These are phyloP conservation scores for Tetraodon nigroviridis DNA, from an alignment of 2,113 vertebrate species.

Conservation along the genomic window DNA sequence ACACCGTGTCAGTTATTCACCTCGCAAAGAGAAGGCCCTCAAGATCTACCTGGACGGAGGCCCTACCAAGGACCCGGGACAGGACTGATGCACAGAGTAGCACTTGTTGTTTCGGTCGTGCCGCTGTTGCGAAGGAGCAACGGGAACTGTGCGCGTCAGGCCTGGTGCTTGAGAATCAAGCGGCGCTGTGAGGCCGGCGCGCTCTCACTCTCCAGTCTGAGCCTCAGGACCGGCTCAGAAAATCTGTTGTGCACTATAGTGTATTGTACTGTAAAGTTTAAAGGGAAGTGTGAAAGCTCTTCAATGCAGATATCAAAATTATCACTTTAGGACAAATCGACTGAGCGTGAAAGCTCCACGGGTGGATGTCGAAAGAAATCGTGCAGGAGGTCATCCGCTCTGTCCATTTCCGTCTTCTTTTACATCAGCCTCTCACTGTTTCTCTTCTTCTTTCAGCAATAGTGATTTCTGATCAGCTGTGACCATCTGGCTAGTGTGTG, in stretches of 20 bases:
- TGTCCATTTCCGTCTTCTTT: constrained; percentile 67
- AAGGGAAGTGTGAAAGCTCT: constrained; percentile 91
- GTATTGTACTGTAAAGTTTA: constrained; percentile 96
- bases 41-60: constrained; percentile 98
- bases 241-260: constrained; percentile 94
- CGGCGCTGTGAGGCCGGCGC: constrained; percentile 76
- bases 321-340: constrained; percentile 72
- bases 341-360: constrained; percentile 67
- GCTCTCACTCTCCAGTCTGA: constrained; percentile 73
- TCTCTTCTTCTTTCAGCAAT: constrained; percentile 55
- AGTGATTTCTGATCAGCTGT: constrained; percentile 77
- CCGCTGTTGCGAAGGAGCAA: constrained; percentile 78
- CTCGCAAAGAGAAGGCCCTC: constrained; percentile 98
- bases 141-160: constrained; percentile 64
- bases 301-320: constrained; percentile 61
- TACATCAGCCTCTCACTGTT: constrained; percentile 33
- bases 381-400: constrained; percentile 76
- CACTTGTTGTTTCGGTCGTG: constrained; percentile 52
- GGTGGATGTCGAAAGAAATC: constrained; percentile 78
- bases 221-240: constrained; percentile 82
- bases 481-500: constrained; percentile 81
- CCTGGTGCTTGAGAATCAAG: constrained; percentile 70
- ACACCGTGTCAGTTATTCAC: constrained; percentile 95
- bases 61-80: constrained; percentile 89
- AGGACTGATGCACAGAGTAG: constrained; percentile 79